phyloP scores from a whole-genome alignment of 2,888 invertebrate species.

The Carterocephalus palaemon region DNA sequence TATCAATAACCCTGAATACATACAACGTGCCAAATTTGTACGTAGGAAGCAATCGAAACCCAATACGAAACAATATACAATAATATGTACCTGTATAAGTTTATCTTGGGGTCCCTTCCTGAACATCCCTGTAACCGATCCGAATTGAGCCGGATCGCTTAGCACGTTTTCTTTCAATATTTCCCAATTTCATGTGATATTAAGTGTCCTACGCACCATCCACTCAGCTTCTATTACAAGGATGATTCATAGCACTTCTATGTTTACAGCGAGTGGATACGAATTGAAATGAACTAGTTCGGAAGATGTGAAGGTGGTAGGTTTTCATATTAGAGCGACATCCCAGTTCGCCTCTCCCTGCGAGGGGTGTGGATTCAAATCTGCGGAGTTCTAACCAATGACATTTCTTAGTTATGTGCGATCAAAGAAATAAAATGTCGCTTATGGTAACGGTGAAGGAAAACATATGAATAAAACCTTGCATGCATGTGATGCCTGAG shows the following conservation, averaged over 20 bases:
- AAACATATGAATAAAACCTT: too few species aligned
- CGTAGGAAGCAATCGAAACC: slow-evolving; percentile 16
- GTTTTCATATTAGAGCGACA: too few species aligned
- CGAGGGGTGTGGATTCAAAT: too few species aligned
- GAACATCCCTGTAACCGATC: slow-evolving; percentile 40
- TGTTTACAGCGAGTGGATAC: too few species aligned
- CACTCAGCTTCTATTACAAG: neutral
- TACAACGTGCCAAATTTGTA: slow-evolving; percentile 15
- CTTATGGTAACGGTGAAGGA: too few species aligned
- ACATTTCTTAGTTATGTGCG: too few species aligned
- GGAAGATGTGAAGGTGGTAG: too few species aligned
- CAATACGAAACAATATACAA: slow-evolving; percentile 17
- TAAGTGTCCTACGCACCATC: slow-evolving; percentile 33
- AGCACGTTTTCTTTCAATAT: slow-evolving; percentile 75
- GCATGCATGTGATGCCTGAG: too few species aligned
- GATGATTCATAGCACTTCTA: neutral
- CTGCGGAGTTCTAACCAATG: too few species aligned
- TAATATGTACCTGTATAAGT: slow-evolving; percentile 16
- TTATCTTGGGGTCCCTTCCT: slow-evolving; percentile 28
- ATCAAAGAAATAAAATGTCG: too few species aligned
- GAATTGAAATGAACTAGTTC: too few species aligned
- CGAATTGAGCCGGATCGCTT: slow-evolving; percentile 57
- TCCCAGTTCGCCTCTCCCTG: too few species aligned
- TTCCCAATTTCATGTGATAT: slow-evolving; percentile 73
- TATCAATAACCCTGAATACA: slow-evolving; percentile 8